These are phyloP conservation scores for Trichomalopsis sarcophagae DNA, from an alignment of 1,140 invertebrate species.

Conservation along the genomic window DNA sequence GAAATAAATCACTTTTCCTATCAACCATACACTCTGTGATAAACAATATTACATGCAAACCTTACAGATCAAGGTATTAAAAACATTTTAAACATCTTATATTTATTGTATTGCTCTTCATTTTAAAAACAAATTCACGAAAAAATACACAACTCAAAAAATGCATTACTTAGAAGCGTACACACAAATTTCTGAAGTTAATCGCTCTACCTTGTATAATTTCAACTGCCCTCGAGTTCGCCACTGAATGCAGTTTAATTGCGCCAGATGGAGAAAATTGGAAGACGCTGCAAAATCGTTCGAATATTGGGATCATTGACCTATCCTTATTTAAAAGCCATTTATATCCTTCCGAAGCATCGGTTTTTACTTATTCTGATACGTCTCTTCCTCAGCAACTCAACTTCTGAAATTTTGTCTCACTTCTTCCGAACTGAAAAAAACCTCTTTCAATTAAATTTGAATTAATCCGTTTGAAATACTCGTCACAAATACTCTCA, in stretches of 20 bases:
- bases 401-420: background rate
- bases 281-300: slow-evolving; percentile 12
- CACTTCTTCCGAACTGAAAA: background rate
- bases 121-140: too few species aligned
- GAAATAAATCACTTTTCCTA: too few species aligned
- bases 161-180: background rate
- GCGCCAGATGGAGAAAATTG: background rate
- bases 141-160: background rate
- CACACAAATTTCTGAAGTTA: background rate
- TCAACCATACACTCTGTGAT: too few species aligned
- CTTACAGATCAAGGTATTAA: too few species aligned
- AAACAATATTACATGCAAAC: too few species aligned
- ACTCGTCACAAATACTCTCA: background rate
- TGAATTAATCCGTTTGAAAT: background rate
- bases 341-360: background rate
- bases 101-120: too few species aligned
- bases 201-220: slow-evolving; percentile 1
- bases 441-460: background rate
- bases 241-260: slow-evolving; percentile 33
- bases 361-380: background rate
- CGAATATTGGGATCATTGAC: slow-evolving; percentile 32
- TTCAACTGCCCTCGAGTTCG: background rate
- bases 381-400: background rate
- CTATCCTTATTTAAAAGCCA: slow-evolving; percentile 23
- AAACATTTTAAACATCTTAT: too few species aligned